Percentiles rank a stretch among this genome's conserved stretches.
Conservation (phyloP, 2,113 vertebrate species). For the Isichthys henryi region DNA sequence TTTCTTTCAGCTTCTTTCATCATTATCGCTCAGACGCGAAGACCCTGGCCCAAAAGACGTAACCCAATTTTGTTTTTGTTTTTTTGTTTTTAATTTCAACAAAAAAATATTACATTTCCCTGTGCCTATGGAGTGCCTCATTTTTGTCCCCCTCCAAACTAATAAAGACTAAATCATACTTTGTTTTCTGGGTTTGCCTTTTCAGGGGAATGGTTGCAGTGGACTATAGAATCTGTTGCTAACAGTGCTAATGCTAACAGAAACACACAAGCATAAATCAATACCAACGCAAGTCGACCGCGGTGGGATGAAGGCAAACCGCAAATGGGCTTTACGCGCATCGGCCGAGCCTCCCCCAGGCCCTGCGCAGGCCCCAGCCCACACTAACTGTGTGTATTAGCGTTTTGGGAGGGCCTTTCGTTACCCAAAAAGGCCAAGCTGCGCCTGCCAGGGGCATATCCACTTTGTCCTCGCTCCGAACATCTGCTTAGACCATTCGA, state of each 20-base stretch:
- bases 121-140: neutral
- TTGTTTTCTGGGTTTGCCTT: neutral
- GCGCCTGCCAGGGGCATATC: conserved; percentile 74
- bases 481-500: conserved; percentile 90
- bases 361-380: conserved; percentile 64
- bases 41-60: neutral
- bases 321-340: no score
- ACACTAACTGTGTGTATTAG: conserved; percentile 80
- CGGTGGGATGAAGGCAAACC: neutral
- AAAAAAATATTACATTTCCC: neutral
- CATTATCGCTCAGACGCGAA: neutral
- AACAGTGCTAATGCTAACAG: neutral
- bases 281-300: neutral
- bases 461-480: conserved; percentile 86
- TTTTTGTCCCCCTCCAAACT: neutral
- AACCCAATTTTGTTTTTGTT: neutral
- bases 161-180: neutral
- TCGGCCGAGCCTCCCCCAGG: neutral
- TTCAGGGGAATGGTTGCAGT: neutral
- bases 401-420: conserved; percentile 86
- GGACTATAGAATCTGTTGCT: neutral
- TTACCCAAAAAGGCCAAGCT: conserved; percentile 82
- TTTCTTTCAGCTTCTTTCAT: neutral
- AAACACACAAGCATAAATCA: neutral
- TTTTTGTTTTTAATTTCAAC: neutral